Conservation (phyloP, 2,888 invertebrate species). For the Hetaerina titia region DNA sequence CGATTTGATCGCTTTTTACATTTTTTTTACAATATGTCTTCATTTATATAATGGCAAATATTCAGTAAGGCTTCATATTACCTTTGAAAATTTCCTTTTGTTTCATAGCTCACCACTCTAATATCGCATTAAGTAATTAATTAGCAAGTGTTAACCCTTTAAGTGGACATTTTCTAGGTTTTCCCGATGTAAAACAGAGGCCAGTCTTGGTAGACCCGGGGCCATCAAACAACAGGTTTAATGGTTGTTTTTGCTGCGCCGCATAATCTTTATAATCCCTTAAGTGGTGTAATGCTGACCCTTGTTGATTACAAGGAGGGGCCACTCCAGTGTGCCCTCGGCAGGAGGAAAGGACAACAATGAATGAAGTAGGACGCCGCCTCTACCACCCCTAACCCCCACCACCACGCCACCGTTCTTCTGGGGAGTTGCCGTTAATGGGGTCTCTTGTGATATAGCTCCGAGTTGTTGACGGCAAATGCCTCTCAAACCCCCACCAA, state of each 20-base stretch:
- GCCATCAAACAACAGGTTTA: background rate
- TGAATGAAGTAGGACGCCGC: background rate
- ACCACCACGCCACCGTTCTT: too few species aligned
- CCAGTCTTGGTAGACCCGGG: background rate
- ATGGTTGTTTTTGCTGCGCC: background rate
- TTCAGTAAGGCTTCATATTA: too few species aligned
- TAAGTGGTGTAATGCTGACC: background rate
- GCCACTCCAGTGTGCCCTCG: background rate
- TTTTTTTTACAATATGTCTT: too few species aligned
- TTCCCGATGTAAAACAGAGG: background rate
- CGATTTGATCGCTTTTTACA: too few species aligned
- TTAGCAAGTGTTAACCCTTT: background rate
- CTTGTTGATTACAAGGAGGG: slow-evolving; percentile 3
- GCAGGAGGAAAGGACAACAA: background rate
- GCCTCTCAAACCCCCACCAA: background rate
- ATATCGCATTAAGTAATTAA: background rate
- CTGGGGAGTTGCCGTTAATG: background rate
- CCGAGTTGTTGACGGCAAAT: background rate
- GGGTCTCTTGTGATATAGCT: background rate
- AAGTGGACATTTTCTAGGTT: background rate
- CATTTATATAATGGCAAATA: too few species aligned
- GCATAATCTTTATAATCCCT: slow-evolving; percentile 22
- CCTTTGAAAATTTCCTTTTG: background rate
- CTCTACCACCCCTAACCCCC: background rate
- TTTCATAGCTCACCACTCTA: background rate